Evolutionary conservation across 2,113 vertebrate species (phyloP).

Genomic region (Cettia cetti): DNA sequence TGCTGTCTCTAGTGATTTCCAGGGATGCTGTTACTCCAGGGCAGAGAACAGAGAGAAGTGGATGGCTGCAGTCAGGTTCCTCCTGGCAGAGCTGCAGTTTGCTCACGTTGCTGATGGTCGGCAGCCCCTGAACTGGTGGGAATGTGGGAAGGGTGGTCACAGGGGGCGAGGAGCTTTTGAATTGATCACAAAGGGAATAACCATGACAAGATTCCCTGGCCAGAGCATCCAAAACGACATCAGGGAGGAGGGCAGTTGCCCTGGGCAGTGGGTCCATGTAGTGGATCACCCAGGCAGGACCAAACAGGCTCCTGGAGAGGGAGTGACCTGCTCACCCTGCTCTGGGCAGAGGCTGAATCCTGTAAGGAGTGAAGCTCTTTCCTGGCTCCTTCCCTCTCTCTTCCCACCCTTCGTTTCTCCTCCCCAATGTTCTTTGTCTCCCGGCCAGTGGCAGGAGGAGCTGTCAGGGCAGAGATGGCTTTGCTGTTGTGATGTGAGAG

Average conservation of each 20-base stretch:
- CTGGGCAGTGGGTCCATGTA: rapidly evolving
- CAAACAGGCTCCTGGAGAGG: not conserved
- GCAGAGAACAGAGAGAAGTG: not conserved
- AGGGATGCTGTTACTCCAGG: not conserved
- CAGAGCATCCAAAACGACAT: not conserved
- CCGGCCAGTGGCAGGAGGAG: not conserved
- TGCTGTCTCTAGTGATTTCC: not conserved
- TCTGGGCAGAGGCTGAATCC: not conserved
- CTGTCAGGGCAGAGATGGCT: not conserved
- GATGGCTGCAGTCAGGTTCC: not conserved
- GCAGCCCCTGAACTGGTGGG: not conserved
- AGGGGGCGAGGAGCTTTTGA: not conserved
- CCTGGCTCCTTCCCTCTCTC: not conserved
- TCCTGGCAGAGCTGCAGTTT: not conserved
- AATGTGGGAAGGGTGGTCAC: not conserved
- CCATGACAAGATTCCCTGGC: not conserved
- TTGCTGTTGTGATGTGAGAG: not conserved
- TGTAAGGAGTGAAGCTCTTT: not conserved
- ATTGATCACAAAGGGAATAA: not conserved
- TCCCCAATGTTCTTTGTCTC: not conserved
- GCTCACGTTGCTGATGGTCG: rapidly evolving
- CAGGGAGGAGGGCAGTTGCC: not conserved
- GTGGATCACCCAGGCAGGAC: not conserved
- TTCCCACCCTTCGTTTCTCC: not conserved
- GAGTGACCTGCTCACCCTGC: not conserved